These are phyloP conservation scores for Morelia viridis DNA, from an alignment of 2,797 vertebrate species.

Conservation along the genomic window DNA sequence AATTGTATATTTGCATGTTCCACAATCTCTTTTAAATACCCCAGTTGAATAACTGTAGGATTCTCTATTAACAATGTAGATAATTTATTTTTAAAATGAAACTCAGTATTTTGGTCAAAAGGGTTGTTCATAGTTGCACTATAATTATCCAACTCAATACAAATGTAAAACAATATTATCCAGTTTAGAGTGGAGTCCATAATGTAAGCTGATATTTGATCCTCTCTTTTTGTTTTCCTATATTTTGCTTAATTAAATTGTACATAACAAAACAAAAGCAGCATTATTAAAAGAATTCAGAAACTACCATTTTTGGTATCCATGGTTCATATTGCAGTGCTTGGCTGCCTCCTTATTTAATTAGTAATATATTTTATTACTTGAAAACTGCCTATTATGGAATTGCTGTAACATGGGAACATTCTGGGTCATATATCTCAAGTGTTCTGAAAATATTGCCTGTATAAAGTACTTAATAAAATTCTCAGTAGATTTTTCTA, in stretches of 20 bases:
- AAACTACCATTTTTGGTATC: not conserved
- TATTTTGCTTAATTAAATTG: conserved; percentile 11
- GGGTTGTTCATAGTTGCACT: not conserved
- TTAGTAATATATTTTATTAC: conserved; percentile 11
- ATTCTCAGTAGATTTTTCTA: not conserved
- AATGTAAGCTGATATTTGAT: not conserved
- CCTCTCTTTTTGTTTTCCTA: not conserved
- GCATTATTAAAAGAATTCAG: not conserved
- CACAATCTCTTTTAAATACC: not conserved
- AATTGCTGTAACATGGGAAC: not conserved
- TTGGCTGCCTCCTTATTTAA: not conserved
- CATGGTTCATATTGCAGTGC: not conserved
- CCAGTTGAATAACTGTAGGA: not conserved
- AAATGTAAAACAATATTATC: not conserved
- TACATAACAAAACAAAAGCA: not conserved
- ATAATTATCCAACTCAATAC: not conserved
- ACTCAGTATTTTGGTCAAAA: not conserved
- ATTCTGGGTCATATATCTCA: not conserved
- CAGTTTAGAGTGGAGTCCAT: not conserved
- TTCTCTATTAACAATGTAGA: not conserved
- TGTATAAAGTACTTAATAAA: not conserved
- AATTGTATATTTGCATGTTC: not conserved
- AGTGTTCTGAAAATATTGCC: not conserved
- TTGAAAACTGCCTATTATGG: conserved; percentile 6
- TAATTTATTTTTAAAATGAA: not conserved